Evolutionary conservation across 2,113 vertebrate genomes (phyloP).

Genomic region (Hippocampus abdominalis): DNA sequence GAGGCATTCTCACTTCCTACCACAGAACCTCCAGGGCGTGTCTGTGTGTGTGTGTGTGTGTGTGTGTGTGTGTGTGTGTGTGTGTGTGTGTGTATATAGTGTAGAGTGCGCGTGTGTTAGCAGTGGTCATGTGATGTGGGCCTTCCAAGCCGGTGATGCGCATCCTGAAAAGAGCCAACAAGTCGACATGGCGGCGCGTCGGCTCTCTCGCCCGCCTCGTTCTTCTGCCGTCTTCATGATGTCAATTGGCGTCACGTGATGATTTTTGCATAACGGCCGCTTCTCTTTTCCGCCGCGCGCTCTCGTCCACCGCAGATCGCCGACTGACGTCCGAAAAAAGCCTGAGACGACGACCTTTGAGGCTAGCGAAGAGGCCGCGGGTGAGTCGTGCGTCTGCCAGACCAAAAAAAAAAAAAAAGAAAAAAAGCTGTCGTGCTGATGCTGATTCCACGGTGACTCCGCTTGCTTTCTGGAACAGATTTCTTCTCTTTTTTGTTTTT

Average conservation of each 20-base stretch:
- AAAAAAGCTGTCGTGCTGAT: too few species aligned
- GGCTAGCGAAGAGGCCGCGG: background rate
- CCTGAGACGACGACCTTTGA: background rate
- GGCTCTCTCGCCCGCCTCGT: background rate
- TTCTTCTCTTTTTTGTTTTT: background rate
- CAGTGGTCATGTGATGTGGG: constrained; percentile 9
- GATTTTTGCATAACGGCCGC: constrained; percentile 52
- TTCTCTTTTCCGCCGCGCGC: constrained; percentile 37
- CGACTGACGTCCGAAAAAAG: background rate
- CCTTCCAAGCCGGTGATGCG: background rate
- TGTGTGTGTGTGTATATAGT: background rate
- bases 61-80: constrained; percentile 32
- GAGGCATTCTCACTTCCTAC: constrained; percentile 65
- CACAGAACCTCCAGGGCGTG: constrained; percentile 54
- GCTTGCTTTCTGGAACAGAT: constrained; percentile 27
- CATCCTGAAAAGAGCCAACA: background rate
- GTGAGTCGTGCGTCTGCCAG: background rate
- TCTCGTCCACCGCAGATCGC: background rate
- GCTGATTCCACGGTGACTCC: too few species aligned
- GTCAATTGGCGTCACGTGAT: constrained; percentile 22
- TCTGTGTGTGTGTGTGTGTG: constrained; percentile 27
- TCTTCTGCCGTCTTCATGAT: background rate
- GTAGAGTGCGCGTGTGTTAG: constrained; percentile 5
- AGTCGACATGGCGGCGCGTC: background rate
- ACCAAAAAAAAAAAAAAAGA: too few species aligned